Percentiles rank a stretch among this genome's conserved stretches.
These are phyloP conservation scores for Tangara arthus DNA, from an alignment of 2,797 vertebrate genomes.

Conservation along the genomic window DNA sequence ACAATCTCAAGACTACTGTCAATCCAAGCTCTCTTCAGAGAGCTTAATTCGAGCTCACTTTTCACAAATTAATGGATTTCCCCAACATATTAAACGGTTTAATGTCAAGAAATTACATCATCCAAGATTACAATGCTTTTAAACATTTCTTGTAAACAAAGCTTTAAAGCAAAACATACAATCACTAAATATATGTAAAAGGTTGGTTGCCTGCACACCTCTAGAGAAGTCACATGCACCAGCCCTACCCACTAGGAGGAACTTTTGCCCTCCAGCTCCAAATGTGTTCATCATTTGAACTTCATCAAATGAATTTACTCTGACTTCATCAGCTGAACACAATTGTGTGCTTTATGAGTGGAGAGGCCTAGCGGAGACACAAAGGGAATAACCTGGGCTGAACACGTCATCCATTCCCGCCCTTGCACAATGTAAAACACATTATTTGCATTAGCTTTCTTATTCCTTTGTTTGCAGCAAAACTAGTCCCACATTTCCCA, in stretches of 20 bases:
- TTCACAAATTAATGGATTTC: background rate
- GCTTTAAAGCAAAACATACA: background rate
- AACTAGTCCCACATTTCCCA: background rate
- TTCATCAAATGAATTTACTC: background rate
- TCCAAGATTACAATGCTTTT: background rate
- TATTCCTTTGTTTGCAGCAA: constrained; percentile 3
- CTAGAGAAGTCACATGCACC: background rate
- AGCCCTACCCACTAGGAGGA: background rate
- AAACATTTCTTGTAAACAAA: background rate
- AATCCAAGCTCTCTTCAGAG: background rate
- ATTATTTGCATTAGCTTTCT: background rate
- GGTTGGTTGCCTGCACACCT: background rate
- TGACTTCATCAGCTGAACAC: background rate
- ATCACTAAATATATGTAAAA: background rate
- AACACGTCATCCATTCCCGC: background rate
- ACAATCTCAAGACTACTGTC: background rate
- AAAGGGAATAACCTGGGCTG: background rate
- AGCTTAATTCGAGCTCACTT: background rate
- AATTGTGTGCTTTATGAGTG: background rate
- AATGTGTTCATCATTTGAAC: background rate
- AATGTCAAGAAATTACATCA: background rate
- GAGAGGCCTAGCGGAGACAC: background rate
- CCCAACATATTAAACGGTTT: background rate
- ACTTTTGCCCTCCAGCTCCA: background rate
- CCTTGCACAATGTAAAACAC: background rate